These are phyloP conservation scores for Sebastes hopkinsi DNA, from an alignment of 2,797 vertebrate species.

Conservation along the genomic window DNA sequence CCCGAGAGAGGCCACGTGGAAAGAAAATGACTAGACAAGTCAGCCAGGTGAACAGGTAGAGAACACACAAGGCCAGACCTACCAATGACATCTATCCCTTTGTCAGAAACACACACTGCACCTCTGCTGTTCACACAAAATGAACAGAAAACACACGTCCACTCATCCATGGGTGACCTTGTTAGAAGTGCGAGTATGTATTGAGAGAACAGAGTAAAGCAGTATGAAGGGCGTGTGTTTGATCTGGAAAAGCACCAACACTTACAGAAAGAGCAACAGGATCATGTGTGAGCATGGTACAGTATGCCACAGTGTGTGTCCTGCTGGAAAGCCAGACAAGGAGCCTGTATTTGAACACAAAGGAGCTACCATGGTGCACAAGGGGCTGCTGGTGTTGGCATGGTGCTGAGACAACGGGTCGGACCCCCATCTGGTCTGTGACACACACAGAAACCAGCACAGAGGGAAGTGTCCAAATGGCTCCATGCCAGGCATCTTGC, in stretches of 20 bases:
- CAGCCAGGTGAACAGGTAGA: neutral
- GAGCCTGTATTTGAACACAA: constrained; percentile 52
- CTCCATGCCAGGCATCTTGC: constrained; percentile 58
- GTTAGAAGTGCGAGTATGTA: neutral
- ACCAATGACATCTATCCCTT: neutral
- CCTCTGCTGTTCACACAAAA: neutral
- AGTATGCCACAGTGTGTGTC: constrained; percentile 3
- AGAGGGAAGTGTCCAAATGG: constrained; percentile 56
- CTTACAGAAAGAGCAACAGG: constrained; percentile 3
- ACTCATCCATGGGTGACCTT: constrained; percentile 6
- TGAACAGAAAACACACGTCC: neutral
- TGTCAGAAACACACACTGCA: neutral
- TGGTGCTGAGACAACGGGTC: constrained; percentile 57
- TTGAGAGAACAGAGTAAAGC: neutral
- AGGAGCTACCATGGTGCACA: constrained; percentile 58
- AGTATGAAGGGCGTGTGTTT: neutral
- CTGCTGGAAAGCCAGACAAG: constrained; percentile 34
- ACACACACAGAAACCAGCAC: constrained; percentile 16
- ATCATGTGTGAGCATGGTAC: neutral
- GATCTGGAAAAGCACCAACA: neutral
- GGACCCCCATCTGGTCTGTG: constrained; percentile 73
- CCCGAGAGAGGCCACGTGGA: neutral
- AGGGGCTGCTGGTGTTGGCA: constrained; percentile 61
- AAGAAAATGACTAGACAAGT: neutral
- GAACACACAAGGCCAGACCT: neutral